These are phyloP conservation scores for Rhopalosiphum nymphaeae DNA, from an alignment of 2,888 invertebrate genomes.

Conservation along the genomic window DNA sequence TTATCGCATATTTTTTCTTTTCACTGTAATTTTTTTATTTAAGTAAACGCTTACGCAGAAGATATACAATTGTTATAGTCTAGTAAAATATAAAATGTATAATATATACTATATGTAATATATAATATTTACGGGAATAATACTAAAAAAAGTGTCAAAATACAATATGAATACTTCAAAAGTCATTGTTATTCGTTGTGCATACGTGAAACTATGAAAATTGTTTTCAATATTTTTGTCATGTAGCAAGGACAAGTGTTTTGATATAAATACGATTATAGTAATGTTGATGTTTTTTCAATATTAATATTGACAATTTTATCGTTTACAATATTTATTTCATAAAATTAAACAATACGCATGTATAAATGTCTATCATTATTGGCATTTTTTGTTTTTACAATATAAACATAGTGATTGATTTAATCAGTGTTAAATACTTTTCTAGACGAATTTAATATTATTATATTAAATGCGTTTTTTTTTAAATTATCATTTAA, in stretches of 20 bases:
- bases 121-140: neutral
- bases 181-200: conserved; percentile 13
- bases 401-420: neutral
- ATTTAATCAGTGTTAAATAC: neutral
- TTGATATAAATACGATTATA: neutral
- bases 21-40: neutral
- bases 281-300: neutral
- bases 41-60: neutral
- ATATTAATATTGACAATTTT: neutral
- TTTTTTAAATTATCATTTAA: too few species aligned
- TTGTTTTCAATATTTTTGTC: conserved; percentile 12
- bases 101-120: neutral
- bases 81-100: neutral
- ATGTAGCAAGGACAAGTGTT: neutral
- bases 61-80: neutral
- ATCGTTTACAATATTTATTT: neutral
- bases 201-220: neutral
- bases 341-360: neutral
- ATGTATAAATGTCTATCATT: neutral
- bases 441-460: neutral
- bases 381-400: neutral
- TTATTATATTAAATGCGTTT: too few species aligned
- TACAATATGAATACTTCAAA: neutral
- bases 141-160: neutral
- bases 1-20: neutral